phyloP scores from a whole-genome alignment of 2,797 vertebrate genomes.

The Mus caroli region DNA sequence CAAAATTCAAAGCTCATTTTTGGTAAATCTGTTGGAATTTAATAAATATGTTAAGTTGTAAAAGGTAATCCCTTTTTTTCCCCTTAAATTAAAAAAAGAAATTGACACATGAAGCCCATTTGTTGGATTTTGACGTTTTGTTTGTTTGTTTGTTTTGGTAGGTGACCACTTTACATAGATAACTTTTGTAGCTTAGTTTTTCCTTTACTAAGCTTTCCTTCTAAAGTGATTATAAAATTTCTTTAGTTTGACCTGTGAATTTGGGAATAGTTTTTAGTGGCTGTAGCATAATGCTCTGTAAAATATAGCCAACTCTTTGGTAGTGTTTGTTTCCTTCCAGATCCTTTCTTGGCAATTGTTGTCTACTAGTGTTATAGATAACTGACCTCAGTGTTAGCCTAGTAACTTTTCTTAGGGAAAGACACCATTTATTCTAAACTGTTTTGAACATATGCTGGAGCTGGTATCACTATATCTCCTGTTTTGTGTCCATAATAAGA shows the following conservation, averaged over 20 bases:
- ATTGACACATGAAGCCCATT: slow-evolving; percentile 10
- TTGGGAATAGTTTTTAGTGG: slow-evolving; percentile 32
- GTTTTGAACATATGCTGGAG: slow-evolving; percentile 83
- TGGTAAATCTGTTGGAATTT: slow-evolving; percentile 2
- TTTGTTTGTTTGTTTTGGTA: neutral
- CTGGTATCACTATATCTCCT: slow-evolving; percentile 88
- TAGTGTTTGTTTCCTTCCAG: neutral
- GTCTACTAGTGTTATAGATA: neutral
- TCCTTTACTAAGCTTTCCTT: slow-evolving; percentile 35
- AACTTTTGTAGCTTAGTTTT: slow-evolving; percentile 20
- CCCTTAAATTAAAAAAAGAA: slow-evolving; percentile 20
- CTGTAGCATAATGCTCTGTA: neutral
- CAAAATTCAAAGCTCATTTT: slow-evolving; percentile 20
- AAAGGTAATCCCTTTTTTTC: neutral
- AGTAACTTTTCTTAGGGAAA: slow-evolving; percentile 79
- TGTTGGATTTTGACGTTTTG: neutral
- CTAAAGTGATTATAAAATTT: slow-evolving; percentile 18
- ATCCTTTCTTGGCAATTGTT: neutral
- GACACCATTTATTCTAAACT: slow-evolving; percentile 85
- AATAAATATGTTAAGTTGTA: slow-evolving; percentile 35
- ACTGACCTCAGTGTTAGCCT: slow-evolving; percentile 77
- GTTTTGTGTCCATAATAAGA: slow-evolving; percentile 88
- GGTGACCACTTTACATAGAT: neutral
- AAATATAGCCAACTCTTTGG: neutral
- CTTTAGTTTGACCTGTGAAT: slow-evolving; percentile 39